Conservation (phyloP, 2,888 invertebrate genomes). For the Scaptomyza polygonia region DNA sequence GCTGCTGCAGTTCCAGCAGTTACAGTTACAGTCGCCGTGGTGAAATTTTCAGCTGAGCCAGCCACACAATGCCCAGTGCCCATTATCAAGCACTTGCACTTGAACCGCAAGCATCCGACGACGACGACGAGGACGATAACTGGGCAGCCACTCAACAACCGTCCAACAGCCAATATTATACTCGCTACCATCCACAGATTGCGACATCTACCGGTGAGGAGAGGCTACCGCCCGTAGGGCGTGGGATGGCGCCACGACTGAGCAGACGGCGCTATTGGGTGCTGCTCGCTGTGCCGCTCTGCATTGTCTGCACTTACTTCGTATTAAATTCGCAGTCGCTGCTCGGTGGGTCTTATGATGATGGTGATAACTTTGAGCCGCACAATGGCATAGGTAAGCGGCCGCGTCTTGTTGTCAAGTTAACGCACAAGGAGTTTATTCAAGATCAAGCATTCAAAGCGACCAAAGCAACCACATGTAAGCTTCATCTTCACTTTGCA, state of each 20-base stretch:
- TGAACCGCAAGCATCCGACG: slow-evolving; percentile 45
- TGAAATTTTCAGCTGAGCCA: slow-evolving; percentile 18
- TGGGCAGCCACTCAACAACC: slow-evolving; percentile 4
- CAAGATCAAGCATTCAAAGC: slow-evolving; percentile 8
- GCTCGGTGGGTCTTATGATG: slow-evolving; percentile 28
- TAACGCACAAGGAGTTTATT: not conserved
- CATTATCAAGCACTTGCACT: slow-evolving; percentile 70
- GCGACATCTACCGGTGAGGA: slow-evolving; percentile 3
- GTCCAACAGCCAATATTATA: slow-evolving; percentile 23
- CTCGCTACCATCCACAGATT: slow-evolving; percentile 37
- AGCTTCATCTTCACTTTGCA: slow-evolving; percentile 17
- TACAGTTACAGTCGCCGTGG: slow-evolving; percentile 10
- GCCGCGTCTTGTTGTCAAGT: not conserved
- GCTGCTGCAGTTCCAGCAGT: slow-evolving; percentile 20
- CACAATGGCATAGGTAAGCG: slow-evolving; percentile 59
- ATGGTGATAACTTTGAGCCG: slow-evolving; percentile 32
- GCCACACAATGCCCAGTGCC: slow-evolving; percentile 67
- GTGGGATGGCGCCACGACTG: slow-evolving; percentile 23
- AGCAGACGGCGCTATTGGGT: slow-evolving; percentile 46
- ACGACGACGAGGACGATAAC: slow-evolving; percentile 31
- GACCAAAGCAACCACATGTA: slow-evolving; percentile 23
- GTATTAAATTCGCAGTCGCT: slow-evolving; percentile 41
- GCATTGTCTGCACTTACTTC: slow-evolving; percentile 48
- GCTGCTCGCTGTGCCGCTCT: slow-evolving; percentile 19
- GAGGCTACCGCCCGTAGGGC: slow-evolving; percentile 2